Evolutionary conservation across 1,140 invertebrate species (phyloP).

Genomic region (Papilio dardanus): DNA sequence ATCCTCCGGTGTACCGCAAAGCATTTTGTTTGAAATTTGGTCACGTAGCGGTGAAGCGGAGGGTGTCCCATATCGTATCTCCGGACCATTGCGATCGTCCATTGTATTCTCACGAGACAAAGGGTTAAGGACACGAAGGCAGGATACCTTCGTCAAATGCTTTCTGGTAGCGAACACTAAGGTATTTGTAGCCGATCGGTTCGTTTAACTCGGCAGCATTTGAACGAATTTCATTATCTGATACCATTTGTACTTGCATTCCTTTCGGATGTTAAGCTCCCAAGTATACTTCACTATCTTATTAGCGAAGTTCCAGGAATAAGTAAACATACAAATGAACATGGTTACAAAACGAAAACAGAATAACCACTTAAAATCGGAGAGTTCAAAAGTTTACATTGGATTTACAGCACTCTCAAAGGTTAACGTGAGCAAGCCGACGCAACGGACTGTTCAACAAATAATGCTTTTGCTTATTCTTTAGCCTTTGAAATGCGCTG

Average conservation of each 20-base stretch:
- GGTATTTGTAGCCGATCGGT: conserved; percentile 70
- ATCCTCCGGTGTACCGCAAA: conserved; percentile 66
- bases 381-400: conserved; percentile 28
- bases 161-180: conserved; percentile 71
- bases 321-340: conserved; percentile 28
- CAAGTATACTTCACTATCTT: conserved; percentile 2
- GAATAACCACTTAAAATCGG: conserved; percentile 32
- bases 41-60: conserved; percentile 68
- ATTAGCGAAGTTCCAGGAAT: conserved; percentile 6
- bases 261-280: neutral
- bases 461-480: conserved; percentile 37
- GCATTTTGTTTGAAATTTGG: conserved; percentile 78
- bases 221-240: conserved; percentile 34
- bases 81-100: conserved; percentile 75
- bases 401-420: conserved; percentile 36
- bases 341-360: conserved; percentile 22
- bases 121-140: conserved; percentile 70
- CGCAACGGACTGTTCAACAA: conserved; percentile 36
- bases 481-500: conserved; percentile 31
- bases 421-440: conserved; percentile 32
- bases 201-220: conserved; percentile 52
- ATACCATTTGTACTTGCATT: neutral
- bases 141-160: conserved; percentile 77
- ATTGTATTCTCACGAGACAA: conserved; percentile 78
- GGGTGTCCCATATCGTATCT: conserved; percentile 77